phyloP scores from a whole-genome alignment of 1,140 invertebrate species.

The Drosophila nigrodunni region DNA sequence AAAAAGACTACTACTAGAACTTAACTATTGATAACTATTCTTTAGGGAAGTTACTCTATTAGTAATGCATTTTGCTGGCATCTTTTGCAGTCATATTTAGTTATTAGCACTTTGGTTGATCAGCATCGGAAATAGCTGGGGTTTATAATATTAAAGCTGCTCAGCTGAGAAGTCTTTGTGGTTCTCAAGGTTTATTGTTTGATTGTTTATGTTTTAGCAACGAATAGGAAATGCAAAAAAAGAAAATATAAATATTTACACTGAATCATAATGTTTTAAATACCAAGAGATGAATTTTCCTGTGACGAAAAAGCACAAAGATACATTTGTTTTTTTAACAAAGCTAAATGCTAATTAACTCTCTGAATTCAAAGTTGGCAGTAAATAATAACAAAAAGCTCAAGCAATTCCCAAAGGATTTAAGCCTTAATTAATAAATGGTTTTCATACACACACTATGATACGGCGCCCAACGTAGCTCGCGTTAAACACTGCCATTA shows the following conservation, averaged over 20 bases:
- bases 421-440: constrained; percentile 14
- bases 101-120: constrained; percentile 16
- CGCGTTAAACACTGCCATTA: constrained; percentile 46
- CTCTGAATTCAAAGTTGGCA: too few species aligned
- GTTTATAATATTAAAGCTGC: too few species aligned
- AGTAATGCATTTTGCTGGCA: constrained; percentile 9
- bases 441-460: background rate
- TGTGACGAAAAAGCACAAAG: too few species aligned
- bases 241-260: too few species aligned
- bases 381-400: background rate
- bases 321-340: too few species aligned
- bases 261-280: too few species aligned
- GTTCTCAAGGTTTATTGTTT: background rate
- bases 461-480: constrained; percentile 2
- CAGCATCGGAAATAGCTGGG: background rate
- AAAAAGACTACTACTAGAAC: background rate
- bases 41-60: background rate
- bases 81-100: constrained; percentile 2
- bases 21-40: background rate
- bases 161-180: background rate
- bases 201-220: too few species aligned
- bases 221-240: too few species aligned
- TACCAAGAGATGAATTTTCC: too few species aligned
- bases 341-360: too few species aligned
- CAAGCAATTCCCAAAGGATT: constrained; percentile 2